Percentiles rank a stretch among this genome's conserved stretches.
Conservation (phyloP, 2,113 vertebrate species). For the Mellivora capensis region DNA sequence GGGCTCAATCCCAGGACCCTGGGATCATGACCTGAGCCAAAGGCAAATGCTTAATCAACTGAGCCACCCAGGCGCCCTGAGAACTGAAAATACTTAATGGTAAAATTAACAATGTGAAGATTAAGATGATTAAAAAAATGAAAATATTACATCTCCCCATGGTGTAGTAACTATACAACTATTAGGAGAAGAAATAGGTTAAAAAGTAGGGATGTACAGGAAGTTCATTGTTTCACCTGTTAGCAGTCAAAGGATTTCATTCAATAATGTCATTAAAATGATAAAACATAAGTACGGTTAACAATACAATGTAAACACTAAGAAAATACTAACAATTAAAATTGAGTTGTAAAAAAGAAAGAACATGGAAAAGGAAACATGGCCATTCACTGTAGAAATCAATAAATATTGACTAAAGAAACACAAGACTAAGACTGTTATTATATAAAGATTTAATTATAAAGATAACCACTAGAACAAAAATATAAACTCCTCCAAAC, state of each 20-base stretch:
- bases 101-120: background rate
- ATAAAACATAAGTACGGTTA: background rate
- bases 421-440: background rate
- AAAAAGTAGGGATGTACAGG: background rate
- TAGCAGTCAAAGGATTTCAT: background rate
- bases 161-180: background rate
- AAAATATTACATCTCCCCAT: background rate
- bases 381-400: background rate
- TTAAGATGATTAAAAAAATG: background rate
- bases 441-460: background rate
- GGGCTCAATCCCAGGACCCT: too few relatives aligned
- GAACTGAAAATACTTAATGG: background rate
- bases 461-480: background rate
- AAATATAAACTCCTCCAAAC: background rate
- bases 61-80: too few relatives aligned
- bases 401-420: background rate
- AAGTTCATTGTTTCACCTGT: background rate
- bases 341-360: background rate
- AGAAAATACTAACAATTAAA: constrained; percentile 2
- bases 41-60: too few relatives aligned
- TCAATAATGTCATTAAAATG: background rate
- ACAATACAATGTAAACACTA: background rate
- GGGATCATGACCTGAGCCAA: too few relatives aligned
- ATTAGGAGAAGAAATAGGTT: background rate
- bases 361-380: background rate